phyloP scores from a whole-genome alignment of 2,888 invertebrate genomes.

The Prenolepis imparis region DNA sequence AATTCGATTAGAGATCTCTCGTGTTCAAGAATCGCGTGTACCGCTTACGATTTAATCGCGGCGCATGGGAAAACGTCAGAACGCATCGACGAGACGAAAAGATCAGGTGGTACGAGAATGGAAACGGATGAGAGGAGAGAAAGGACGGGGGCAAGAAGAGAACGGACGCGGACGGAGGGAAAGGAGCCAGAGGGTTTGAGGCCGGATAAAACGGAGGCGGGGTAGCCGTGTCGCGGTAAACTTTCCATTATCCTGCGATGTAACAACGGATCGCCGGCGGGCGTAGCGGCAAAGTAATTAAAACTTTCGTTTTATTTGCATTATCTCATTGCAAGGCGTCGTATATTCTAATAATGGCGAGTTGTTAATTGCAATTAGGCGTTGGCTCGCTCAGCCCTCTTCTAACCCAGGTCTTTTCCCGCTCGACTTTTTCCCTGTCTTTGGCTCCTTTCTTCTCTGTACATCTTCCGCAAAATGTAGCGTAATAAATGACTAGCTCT shows the following conservation, averaged over 20 bases:
- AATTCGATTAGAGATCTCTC: conserved; percentile 35
- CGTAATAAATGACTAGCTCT: conserved; percentile 50
- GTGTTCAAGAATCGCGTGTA: conserved; percentile 9
- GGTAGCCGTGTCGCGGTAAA: conserved; percentile 83
- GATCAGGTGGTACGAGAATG: conserved; percentile 42
- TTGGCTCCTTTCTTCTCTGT: conserved; percentile 19
- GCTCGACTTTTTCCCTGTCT: conserved; percentile 39
- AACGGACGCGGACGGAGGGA: conserved; percentile 31
- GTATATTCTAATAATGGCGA: conserved; percentile 86
- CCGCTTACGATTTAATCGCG: conserved; percentile 44
- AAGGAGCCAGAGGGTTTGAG: conserved; percentile 53
- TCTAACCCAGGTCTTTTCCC: conserved; percentile 64
- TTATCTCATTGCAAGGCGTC: conserved; percentile 86
- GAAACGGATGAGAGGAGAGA: conserved; percentile 10
- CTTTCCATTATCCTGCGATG: conserved; percentile 84
- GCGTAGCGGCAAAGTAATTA: conserved; percentile 85
- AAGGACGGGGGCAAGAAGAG: conserved; percentile 15
- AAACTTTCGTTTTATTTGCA: conserved; percentile 86
- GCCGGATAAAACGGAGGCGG: conserved; percentile 60
- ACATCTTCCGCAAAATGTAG: conserved; percentile 53
- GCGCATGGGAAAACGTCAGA: conserved; percentile 50
- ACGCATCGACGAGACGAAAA: conserved; percentile 58
- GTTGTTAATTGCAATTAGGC: conserved; percentile 86
- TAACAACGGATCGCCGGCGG: conserved; percentile 82
- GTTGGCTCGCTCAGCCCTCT: conserved; percentile 75